These are phyloP conservation scores for Neostethus bicornis DNA, from an alignment of 2,797 vertebrate species.

Conservation along the genomic window DNA sequence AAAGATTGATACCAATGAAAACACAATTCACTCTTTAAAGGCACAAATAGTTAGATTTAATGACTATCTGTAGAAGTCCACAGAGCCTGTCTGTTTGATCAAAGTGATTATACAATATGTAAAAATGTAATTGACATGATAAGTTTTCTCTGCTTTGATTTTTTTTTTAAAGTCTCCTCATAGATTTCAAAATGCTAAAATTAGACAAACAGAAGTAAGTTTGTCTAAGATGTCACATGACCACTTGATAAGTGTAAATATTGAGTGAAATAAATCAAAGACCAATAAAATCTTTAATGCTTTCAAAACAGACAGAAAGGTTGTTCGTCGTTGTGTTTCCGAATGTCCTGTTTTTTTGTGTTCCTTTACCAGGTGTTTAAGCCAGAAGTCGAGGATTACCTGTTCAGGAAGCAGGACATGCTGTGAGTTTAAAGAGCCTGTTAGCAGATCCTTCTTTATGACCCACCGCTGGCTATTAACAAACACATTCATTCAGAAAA, in stretches of 20 bases:
- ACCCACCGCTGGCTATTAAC: slow-evolving; percentile 19
- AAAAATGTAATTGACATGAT: too few species aligned
- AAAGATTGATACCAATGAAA: slow-evolving; percentile 2
- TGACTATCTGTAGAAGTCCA: slow-evolving; percentile 1
- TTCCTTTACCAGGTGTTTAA: slow-evolving; percentile 55
- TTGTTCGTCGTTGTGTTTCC: not conserved
- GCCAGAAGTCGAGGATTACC: slow-evolving; percentile 57
- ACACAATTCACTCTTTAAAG: not conserved
- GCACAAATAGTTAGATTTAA: not conserved
- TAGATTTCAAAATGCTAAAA: not conserved
- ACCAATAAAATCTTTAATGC: not conserved
- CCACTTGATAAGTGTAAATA: not conserved
- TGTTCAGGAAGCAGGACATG: slow-evolving; percentile 61
- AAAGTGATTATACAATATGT: slow-evolving; percentile 9
- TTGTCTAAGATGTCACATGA: not conserved
- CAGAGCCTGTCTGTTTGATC: not conserved
- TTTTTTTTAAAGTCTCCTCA: too few species aligned
- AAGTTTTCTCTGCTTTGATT: slow-evolving; percentile 11
- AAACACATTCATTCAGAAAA: slow-evolving; percentile 25
- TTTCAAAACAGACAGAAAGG: too few species aligned
- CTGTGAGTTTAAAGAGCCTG: slow-evolving; percentile 48
- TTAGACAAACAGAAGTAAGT: not conserved
- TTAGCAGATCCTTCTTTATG: slow-evolving; percentile 27
- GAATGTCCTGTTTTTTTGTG: slow-evolving; percentile 9
- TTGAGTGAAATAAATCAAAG: not conserved